Percentiles rank a stretch among this genome's conserved stretches.
phyloP scores from a whole-genome alignment of 1,140 invertebrate genomes.

The Archegozetes longisetosus region DNA sequence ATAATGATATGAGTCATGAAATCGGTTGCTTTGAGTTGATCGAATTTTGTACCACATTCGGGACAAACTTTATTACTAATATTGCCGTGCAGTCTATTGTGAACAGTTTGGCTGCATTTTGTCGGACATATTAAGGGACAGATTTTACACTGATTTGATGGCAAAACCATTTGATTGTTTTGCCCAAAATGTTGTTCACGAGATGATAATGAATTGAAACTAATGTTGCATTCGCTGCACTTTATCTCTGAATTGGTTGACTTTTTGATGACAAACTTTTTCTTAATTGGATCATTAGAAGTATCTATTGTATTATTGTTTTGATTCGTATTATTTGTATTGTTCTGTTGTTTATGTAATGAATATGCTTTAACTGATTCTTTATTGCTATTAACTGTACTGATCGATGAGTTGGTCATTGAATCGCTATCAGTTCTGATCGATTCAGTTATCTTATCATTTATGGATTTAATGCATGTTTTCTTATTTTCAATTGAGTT shows the following conservation, averaged over 20 bases:
- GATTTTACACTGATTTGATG: not conserved
- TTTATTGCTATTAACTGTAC: not conserved
- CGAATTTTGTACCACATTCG: not conserved
- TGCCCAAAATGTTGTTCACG: not conserved
- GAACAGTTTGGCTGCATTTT: not conserved
- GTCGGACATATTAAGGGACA: not conserved
- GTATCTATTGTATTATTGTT: not conserved
- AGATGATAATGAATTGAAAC: not conserved
- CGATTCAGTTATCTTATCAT: not conserved
- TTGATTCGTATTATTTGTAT: not conserved
- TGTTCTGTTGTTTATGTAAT: too few relatives aligned
- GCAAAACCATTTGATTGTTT: not conserved
- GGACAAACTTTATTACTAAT: not conserved
- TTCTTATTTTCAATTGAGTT: not conserved
- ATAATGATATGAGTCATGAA: not conserved
- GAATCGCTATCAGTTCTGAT: not conserved
- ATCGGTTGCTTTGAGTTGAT: not conserved
- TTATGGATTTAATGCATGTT: not conserved
- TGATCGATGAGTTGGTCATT: not conserved
- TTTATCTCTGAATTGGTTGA: not conserved
- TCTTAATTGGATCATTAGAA: not conserved
- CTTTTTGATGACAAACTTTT: not conserved
- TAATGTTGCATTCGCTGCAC: not conserved
- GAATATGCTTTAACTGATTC: not conserved
- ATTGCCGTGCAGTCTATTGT: not conserved